Percentiles rank a stretch among this genome's conserved stretches.
phyloP scores from a whole-genome alignment of 37 sponge, comb jelly and placozoan species.

The Haliclona indistincta region DNA sequence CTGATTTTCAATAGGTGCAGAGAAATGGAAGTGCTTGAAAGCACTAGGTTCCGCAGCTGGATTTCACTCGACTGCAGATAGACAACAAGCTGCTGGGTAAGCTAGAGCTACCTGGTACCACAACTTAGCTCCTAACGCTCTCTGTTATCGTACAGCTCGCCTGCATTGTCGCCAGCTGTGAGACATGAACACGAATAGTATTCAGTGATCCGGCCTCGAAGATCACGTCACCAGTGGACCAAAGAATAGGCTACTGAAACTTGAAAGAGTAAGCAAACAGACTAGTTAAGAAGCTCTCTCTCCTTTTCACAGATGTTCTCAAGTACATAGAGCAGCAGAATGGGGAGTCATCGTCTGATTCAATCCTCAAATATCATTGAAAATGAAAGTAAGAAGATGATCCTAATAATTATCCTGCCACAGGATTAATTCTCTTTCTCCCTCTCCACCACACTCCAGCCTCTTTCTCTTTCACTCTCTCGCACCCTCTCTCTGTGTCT shows the following conservation, averaged over 20 bases:
- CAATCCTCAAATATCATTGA: constrained; percentile 39
- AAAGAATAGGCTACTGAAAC: constrained; percentile 30
- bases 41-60: too few species aligned
- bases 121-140: too few species aligned
- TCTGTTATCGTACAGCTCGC: too few species aligned
- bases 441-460: not conserved
- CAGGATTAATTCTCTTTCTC: not conserved
- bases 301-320: constrained; percentile 37
- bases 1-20: too few species aligned
- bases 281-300: not conserved
- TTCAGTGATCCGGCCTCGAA: constrained; percentile 35
- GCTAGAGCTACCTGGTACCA: too few species aligned
- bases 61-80: too few species aligned
- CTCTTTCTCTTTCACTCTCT: constrained; percentile 28
- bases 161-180: constrained; percentile 68
- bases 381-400: constrained; percentile 18
- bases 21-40: too few species aligned
- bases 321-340: constrained; percentile 2
- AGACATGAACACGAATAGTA: constrained; percentile 30
- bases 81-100: too few species aligned
- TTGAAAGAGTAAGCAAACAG: constrained; percentile 51
- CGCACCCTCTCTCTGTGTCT: not conserved
- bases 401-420: not conserved
- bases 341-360: not conserved
- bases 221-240: constrained; percentile 47